Percentiles rank a stretch among this genome's conserved stretches.
Conservation (phyloP, 1,140 invertebrate genomes). For the Aphis gossypii region DNA sequence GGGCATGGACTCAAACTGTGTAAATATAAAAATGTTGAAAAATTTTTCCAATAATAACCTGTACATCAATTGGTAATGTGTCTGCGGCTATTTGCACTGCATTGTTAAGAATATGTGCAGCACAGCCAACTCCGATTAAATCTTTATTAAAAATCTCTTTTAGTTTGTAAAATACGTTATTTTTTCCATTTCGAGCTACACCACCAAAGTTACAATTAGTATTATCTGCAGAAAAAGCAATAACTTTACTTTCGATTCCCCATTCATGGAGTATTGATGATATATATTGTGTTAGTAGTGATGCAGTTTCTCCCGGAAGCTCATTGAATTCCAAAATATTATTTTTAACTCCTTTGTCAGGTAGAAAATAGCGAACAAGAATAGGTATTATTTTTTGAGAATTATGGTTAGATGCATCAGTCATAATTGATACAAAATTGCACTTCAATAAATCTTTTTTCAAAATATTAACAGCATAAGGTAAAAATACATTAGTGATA, state of each 20-base stretch:
- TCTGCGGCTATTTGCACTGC: background rate
- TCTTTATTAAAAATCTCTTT: background rate
- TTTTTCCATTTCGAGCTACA: background rate
- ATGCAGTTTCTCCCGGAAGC: background rate
- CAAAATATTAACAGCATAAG: background rate
- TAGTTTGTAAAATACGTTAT: background rate
- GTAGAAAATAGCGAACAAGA: background rate
- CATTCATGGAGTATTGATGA: background rate
- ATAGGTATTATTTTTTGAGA: background rate
- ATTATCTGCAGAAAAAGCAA: background rate
- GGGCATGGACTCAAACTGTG: no score
- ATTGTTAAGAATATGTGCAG: background rate
- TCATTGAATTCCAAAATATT: constrained; percentile 22
- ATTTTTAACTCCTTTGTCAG: background rate
- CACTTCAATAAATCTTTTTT: background rate
- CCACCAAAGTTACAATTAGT: background rate
- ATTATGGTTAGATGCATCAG: constrained; percentile 8
- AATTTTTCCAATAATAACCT: no score
- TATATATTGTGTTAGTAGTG: background rate
- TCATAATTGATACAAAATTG: background rate
- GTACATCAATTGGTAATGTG: no score
- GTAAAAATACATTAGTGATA: background rate
- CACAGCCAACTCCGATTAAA: background rate
- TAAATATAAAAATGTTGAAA: no score
- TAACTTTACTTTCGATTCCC: background rate